Evolutionary conservation across 2,888 invertebrate genomes (phyloP), one percentile per base, ranked within the genome.

Genomic region (Argyresthia goedartella): DNA sequence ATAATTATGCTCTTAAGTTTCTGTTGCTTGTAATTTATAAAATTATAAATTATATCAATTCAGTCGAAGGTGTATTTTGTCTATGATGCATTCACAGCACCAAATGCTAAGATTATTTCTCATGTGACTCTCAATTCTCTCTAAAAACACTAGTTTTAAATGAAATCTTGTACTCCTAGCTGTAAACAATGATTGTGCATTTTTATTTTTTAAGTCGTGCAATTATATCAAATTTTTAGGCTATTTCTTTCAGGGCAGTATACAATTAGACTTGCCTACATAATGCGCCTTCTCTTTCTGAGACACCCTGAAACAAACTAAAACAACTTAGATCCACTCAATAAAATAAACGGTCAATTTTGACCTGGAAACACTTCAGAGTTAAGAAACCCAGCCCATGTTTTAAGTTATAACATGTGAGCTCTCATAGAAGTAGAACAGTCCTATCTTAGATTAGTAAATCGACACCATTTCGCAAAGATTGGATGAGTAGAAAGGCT

Each of bases 91-190:
- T 34, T 47, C 33, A 43, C 8, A 10, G 13, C 9, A 33, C 34
- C 47, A 47, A 34, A 34, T 47, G 47, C 34, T 47, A 13, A 8
- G 14, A 44, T 9, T 15, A 44, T 10, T 25, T 25, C 13, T 52
- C 52, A 52, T 48, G 52, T 48, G 52, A 52, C 47, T 42, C 25
- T 25, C 2, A 6, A 25, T 25, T 25, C 25, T 52, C n/a, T 44
- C 14, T 44, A 15, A 1, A 10, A 11, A 25, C 34, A 8, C 10
- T 35, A 13, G 13, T 4, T 33, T 34, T 3, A 33, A 8, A 16
- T 16, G 10, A 44, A 15, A 44, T 10, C 14, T 8, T 15, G 14
- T 10, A 44, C 2, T 44, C 16, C 39, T 16, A 14, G 16, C 14
- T 44, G 10, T 42, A 44, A 10, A 8, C 16, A 15, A 10, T 0